These are phyloP conservation scores for Hafferia zeledoni DNA, from an alignment of 2,797 vertebrate genomes.

Conservation along the genomic window DNA sequence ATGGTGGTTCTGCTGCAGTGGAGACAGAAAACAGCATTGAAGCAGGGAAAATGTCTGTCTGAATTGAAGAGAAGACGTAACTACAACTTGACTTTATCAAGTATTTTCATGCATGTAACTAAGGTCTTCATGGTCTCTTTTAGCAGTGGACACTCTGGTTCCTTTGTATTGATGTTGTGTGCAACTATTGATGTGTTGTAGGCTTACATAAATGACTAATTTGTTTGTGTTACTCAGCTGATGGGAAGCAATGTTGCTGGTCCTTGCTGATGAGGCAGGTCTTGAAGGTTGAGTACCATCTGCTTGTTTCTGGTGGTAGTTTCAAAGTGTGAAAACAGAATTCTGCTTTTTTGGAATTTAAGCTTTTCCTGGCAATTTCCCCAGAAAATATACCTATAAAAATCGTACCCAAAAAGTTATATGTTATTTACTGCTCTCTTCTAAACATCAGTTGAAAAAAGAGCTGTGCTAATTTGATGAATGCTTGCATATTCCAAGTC, in stretches of 20 bases:
- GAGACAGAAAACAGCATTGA: not conserved
- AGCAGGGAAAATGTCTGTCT: not conserved
- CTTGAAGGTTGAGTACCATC: constrained; percentile 26
- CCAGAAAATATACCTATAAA: not conserved
- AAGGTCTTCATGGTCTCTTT: not conserved
- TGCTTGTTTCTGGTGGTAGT: constrained; percentile 21
- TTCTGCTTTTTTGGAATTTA: not conserved
- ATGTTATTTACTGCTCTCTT: not conserved
- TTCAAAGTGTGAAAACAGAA: constrained; percentile 3
- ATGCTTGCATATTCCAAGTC: not conserved
- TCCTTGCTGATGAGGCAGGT: not conserved
- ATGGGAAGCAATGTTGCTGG: not conserved
- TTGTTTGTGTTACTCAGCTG: constrained; percentile 4
- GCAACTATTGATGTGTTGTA: not conserved
- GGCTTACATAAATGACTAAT: not conserved
- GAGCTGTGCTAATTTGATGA: not conserved
- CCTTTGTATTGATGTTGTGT: not conserved
- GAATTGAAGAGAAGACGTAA: not conserved
- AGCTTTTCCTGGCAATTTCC: not conserved
- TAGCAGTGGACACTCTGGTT: not conserved
- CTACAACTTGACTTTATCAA: not conserved
- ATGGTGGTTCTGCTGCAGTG: not conserved
- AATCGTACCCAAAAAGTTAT: fast-evolving
- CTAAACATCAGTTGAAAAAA: not conserved
- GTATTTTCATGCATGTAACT: not conserved